Conservation (phyloP, 1,140 invertebrate species). For the Parapsyche elsis region DNA sequence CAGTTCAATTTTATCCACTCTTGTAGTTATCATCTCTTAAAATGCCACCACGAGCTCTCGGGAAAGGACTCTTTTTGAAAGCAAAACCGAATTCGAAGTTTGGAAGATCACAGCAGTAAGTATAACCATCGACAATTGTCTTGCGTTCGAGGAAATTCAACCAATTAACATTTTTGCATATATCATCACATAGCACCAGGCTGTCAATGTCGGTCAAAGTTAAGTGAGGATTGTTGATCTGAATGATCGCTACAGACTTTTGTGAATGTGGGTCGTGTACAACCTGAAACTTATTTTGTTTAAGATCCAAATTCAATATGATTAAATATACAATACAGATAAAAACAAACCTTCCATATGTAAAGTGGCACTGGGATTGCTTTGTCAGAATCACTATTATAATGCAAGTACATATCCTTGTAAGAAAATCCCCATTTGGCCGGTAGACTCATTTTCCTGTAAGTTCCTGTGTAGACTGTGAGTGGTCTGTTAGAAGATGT, state of each 20-base stretch:
- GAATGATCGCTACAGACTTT: conserved; percentile 59
- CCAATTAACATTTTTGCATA: conserved; percentile 58
- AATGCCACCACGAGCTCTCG: conserved; percentile 47
- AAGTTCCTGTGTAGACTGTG: conserved; percentile 58
- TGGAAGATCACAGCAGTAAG: conserved; percentile 59
- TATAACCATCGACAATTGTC: conserved; percentile 58
- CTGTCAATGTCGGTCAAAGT: conserved; percentile 49
- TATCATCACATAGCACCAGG: conserved; percentile 58
- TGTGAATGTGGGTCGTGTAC: conserved; percentile 56
- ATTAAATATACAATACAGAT: conserved; percentile 7
- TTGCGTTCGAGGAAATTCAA: conserved; percentile 56
- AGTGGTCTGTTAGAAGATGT: conserved; percentile 52
- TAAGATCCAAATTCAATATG: background rate
- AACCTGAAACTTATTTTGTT: conserved; percentile 57
- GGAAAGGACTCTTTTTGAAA: conserved; percentile 55
- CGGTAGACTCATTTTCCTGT: conserved; percentile 49
- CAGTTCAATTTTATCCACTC: background rate
- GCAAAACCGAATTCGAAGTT: conserved; percentile 58
- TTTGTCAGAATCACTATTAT: conserved; percentile 45
- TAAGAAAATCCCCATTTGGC: conserved; percentile 50
- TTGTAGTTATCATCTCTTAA: conserved; percentile 49
- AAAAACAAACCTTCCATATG: conserved; percentile 61
- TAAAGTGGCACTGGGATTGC: conserved; percentile 57
- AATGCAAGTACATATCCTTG: conserved; percentile 55
- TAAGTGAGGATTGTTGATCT: conserved; percentile 60